Base-by-base conservation (phyloP, 2,888 invertebrate species). In the Uropetala carovei region DNA sequence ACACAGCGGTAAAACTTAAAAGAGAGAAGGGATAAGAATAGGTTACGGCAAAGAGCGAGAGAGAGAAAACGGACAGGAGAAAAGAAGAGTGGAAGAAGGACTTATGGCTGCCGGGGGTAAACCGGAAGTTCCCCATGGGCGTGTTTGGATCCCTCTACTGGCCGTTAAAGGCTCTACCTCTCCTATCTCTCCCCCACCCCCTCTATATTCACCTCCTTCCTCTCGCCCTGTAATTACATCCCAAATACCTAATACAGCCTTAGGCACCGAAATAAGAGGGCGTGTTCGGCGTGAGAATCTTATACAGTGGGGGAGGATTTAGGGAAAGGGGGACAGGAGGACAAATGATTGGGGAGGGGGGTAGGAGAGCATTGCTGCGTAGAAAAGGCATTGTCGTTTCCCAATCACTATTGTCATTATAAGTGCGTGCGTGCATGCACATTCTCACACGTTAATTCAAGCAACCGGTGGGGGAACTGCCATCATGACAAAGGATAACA, bases 41-140 rank as follows among this genome's bases (percentile, higher is more conserved):
- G 43, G 43, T 43, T 43, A 43, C 1, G 3, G 43, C 43, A 43
- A 58, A 58, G 58, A 58, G 22, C 22, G 18, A 86, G 10, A 27
- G 27, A 43, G 43, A 18, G 64, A 22, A 30, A 68, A 43, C 64
- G 64, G 18, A 60, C 58, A 86, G 59, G 22, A 27, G 18, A 43
- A 64, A 43, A 27, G 27, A 14, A 9, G 43, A 0, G 43, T 10
- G 27, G 4, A 43, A 30, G 60, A 30, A 22, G 68, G n/a, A n/a
- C 11, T 75, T 27, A 75, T 75, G 75, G 27, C 75, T 27, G 75
- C 75, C 75, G 22, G 68, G 68, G 68, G 22, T 68, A 68, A 18
- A 75, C 75, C 75, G 75, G 75, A 75, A 75, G 75, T 75, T 75
- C 22, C 10, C 75, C 75, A 75, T 27, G 75, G 75, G 75, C 75